Evolutionary conservation across 2,797 vertebrate species (phyloP).

Genomic region (Gymnocypris eckloni): DNA sequence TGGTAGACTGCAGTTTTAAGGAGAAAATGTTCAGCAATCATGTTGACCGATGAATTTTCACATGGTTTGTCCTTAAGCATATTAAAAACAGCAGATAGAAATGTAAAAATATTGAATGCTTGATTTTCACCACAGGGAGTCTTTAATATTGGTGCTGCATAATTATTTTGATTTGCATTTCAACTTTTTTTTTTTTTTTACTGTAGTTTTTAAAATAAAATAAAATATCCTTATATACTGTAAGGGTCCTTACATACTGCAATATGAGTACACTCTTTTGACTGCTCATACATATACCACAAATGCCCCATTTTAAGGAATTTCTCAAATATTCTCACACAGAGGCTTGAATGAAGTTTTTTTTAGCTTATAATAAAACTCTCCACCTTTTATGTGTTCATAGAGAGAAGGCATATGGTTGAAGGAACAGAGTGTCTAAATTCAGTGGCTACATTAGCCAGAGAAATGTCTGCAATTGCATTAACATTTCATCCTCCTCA

Average conservation of each 20-base stretch:
- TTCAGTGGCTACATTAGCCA: no score
- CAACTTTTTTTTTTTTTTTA: background rate
- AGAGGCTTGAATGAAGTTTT: background rate
- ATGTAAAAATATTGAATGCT: background rate
- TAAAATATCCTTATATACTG: no score
- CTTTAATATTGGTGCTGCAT: background rate
- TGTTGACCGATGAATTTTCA: background rate
- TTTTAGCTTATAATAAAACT: background rate
- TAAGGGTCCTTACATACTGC: background rate
- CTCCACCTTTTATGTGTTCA: background rate
- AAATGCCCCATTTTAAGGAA: background rate
- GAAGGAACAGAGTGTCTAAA: background rate
- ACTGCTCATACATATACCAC: background rate
- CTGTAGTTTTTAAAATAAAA: background rate
- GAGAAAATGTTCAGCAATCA: background rate
- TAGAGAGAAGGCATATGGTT: background rate
- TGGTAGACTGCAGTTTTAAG: background rate
- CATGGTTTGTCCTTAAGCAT: background rate
- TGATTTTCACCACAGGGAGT: background rate
- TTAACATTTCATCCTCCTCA: background rate
- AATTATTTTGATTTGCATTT: slow-evolving; percentile 9
- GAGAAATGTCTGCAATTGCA: background rate
- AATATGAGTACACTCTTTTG: background rate
- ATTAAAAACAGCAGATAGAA: background rate
- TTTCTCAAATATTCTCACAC: background rate